Percentiles rank a stretch among this genome's conserved stretches.
phyloP scores from a whole-genome alignment of 2,113 vertebrate species.

The Crotalus viridis region DNA sequence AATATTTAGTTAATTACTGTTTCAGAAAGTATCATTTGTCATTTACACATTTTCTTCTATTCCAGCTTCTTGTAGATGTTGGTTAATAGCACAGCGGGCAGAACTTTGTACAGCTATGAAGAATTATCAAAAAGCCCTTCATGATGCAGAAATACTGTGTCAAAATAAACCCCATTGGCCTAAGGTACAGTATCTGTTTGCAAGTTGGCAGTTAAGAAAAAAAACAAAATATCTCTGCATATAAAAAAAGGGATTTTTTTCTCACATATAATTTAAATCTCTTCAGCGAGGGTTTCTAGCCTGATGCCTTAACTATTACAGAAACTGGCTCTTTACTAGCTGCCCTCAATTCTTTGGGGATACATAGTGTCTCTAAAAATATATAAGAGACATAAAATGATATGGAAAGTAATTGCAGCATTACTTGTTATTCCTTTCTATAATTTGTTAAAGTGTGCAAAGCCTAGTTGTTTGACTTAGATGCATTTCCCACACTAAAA shows the following conservation, averaged over 20 bases:
- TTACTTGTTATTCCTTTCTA: neutral
- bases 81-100: slow-evolving; percentile 76
- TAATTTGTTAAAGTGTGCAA: neutral
- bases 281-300: neutral
- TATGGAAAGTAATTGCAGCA: neutral
- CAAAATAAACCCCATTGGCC: slow-evolving; percentile 76
- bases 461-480: neutral
- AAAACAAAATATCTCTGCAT: neutral
- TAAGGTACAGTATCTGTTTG: slow-evolving; percentile 69
- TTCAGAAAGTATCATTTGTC: neutral
- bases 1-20: neutral
- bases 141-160: slow-evolving; percentile 76
- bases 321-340: neutral
- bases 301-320: neutral
- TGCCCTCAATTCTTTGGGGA: neutral
- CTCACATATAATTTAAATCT: neutral
- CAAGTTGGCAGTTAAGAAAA: neutral
- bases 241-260: neutral
- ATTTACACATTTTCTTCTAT: slow-evolving; percentile 34
- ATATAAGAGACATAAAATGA: neutral
- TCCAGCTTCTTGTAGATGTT: slow-evolving; percentile 79
- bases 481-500: neutral
- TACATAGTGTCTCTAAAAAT: neutral
- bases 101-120: slow-evolving; percentile 80
- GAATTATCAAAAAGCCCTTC: slow-evolving; percentile 80